Base-by-base conservation (phyloP, 2,797 vertebrate genomes). In the Psittacula derbiana region DNA sequence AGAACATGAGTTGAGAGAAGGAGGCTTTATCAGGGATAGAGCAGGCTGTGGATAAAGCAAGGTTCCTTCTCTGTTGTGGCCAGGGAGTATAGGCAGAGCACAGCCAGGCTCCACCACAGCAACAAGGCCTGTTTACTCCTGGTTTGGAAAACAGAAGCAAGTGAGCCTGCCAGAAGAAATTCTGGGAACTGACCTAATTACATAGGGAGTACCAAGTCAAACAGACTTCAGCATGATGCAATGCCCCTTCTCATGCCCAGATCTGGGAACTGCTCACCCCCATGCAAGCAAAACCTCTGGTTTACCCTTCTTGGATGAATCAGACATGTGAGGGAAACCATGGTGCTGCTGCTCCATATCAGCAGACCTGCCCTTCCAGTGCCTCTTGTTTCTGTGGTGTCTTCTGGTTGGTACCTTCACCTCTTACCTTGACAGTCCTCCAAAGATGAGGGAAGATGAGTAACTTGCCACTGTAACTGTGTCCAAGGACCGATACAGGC, bases 171-270 rank as follows among this genome's bases (percentile, higher is more conserved):
- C 86, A 70, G 64, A 8, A 75, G 81, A 74, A 64, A 75, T 12
- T 28, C 84, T 86, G 75, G 80, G 69, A 92, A 36, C 52, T 67
- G 53, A 66, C 87, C 87, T 85, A 85, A 90, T 96, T 92, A 71
- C 6, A 83, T 2, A 75, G 79, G 47, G 71, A 90, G 53, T 9
- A 81, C 46, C 52, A 24, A 44, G 58, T 18, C 72, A 64, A 47
- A 23, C 46, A 79, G 43, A 47, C 47, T 53, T 12, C 49, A 52
- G 70, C 10, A 5, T 79, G 92, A 80, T 23, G 72, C 64, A 84
- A 88, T 1, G 20, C 67, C 58, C 8, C 75, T 58, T 30, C 21
- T 71, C 18, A 4, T 49, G 71, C 81, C 72, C 57, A 33, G 70
- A 79, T 65, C 23, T 38, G 74, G 43, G 70, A 80, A 53, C 81